Evolutionary conservation across 2,888 invertebrate genomes (phyloP), one percentile per base, ranked within the genome.

Genomic region (Aradus depressus): DNA sequence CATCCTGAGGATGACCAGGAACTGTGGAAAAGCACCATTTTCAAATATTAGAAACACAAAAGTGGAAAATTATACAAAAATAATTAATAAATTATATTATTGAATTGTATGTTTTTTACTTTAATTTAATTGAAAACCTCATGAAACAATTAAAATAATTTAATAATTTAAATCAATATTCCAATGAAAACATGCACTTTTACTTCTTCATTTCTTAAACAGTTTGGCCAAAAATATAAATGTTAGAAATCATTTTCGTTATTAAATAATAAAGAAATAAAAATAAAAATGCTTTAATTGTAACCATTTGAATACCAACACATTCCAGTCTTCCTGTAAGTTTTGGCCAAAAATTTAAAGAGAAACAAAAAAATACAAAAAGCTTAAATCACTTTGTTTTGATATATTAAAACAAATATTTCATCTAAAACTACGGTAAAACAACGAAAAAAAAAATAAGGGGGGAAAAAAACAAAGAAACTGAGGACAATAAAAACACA

Each of bases 1-100:
- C 91, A 64, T 90, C 87, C 70, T 88, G 86, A 42, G 97, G 97
- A 71, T 93, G 88, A 59, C 95, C 95, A 62, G 97, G 97, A 76
- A 98, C 97, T 97, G 80, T 28, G 38, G 32, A 52, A 50, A 50
- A 45, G 37, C 10, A 21, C 14, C 26, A 23, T 4, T 37, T 16
- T 10, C 4, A 35, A 35, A 25, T 37, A 16, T 10, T 35, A 26
- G 12, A 45, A 25, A 3, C 21, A 35, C 26, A 37, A 25, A 21
- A 23, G 5, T 45, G 19, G 37, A n/a, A 18, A 25, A 16, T 22
- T 45, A 12, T 45, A 22, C 12, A 16, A 37, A n/a, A 26, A 6
- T 25, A 45, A 16, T 21, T 21, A 22, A 35, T 23, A 2, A 3
- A 31, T 22, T 45, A 2, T 22, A 44, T 10, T 22, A 18, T 4